Evolutionary conservation across 1,140 invertebrate genomes (phyloP), one percentile per base, ranked within the genome.

Genomic region (Zaprionus taronus): DNA sequence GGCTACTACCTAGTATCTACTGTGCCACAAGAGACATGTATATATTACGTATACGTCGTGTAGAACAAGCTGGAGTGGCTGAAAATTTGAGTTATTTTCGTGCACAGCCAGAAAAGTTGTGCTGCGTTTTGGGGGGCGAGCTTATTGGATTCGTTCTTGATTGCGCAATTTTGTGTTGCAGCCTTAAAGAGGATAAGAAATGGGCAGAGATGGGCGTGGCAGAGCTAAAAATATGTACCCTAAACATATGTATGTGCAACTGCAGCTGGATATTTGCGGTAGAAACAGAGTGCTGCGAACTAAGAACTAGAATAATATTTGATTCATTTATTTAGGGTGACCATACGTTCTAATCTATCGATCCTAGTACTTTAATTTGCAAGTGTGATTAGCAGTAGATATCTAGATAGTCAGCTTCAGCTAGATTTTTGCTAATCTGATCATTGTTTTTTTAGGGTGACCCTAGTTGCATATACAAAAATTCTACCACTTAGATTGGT

Each of bases 41-140:
- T 41, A 61, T 64, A 44, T 72, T 66, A 60, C 56, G 68, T 57
- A 66, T 66, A 66, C 73, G 68, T 26, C 68, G 26, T 47, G 68
- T 9, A 66, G 14, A 60, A 24, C 65, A 26, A 22, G 53, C 67
- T 41, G 26, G 20, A 44, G 28, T 51, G 53, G 17, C 15, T 41
- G 38, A n/a, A 64, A 63, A 75, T 75, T 58, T 64, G 67, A 71
- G 51, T 63, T 58, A 75, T 56, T 31, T 20, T 51, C 47, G 22
- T 51, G 47, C 47, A 51, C 47, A 22, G 47, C 9, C 17, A 51
- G 47, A 51, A 51, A 51, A 51, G 22, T 51, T 51, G 47, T 6
- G 47, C 20, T 22, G 47, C 20, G 17, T 20, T 49, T 20, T 49
- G 17, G 17, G 2, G 7, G 17, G 47, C 47, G 47, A 49, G 47